Evolutionary conservation across 2,797 vertebrate species (phyloP).

Genomic region (Notoglanidium macrostoma): DNA sequence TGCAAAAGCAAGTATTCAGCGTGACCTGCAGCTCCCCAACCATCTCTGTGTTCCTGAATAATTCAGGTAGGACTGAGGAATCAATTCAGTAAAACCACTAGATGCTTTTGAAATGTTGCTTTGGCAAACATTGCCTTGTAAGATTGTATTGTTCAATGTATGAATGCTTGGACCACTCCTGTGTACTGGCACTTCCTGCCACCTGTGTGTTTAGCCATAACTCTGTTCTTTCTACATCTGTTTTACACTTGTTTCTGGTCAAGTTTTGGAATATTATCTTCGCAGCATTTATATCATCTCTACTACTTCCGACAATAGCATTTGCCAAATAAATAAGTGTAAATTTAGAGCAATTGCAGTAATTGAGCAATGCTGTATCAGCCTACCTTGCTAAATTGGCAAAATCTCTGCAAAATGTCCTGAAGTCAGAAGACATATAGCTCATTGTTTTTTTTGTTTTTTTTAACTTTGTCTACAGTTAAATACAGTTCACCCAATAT

Average conservation of each 20-base stretch:
- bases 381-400: background rate
- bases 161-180: background rate
- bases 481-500: slow-evolving; percentile 46
- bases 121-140: background rate
- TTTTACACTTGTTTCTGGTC: background rate
- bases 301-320: background rate
- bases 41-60: slow-evolving; percentile 33
- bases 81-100: background rate
- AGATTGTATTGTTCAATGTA: background rate
- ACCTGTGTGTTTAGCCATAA: background rate
- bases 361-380: background rate
- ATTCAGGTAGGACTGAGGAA: slow-evolving; percentile 38
- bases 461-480: slow-evolving; percentile 26
- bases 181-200: background rate
- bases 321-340: background rate
- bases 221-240: background rate
- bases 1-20: slow-evolving; percentile 26
- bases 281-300: background rate
- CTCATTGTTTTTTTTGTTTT: background rate
- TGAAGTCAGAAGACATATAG: background rate
- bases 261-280: background rate
- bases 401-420: too few relatives aligned
- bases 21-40: slow-evolving; percentile 37
- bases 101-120: background rate
- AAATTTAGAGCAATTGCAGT: background rate